These are phyloP conservation scores for Aurelia aurita DNA, from an alignment of 30 jellyfish, hydroid and myxozoan genomes.

Conservation along the genomic window DNA sequence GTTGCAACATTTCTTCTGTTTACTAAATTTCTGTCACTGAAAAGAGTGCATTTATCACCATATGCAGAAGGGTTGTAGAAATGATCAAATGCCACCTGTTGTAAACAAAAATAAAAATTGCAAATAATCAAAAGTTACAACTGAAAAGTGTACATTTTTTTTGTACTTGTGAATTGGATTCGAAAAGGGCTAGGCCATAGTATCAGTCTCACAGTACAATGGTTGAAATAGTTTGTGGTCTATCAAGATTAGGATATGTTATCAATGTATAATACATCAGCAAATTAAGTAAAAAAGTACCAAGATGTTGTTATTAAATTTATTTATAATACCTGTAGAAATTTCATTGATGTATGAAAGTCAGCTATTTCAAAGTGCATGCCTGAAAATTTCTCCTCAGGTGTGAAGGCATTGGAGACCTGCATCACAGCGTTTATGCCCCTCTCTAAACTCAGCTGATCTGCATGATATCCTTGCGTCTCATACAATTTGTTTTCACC, in stretches of 20 bases:
- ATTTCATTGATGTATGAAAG: constrained; percentile 46
- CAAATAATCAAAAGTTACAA: too few relatives aligned
- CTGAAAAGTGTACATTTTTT: too few relatives aligned
- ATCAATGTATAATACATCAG: too few relatives aligned
- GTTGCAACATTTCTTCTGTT: constrained; percentile 46
- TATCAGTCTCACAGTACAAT: too few relatives aligned
- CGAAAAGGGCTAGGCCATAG: too few relatives aligned
- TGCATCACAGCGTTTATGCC: constrained; percentile 25
- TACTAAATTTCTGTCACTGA: constrained; percentile 27
- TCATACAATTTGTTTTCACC: constrained; percentile 29
- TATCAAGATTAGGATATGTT: too few relatives aligned
- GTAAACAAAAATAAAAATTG: too few relatives aligned
- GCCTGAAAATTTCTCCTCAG: constrained; percentile 46
- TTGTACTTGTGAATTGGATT: too few relatives aligned
- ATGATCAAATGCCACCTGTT: constrained; percentile 42
- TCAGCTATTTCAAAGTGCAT: constrained; percentile 53
- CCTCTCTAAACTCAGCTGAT: constrained; percentile 57
- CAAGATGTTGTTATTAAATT: too few relatives aligned
- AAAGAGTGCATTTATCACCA: constrained; percentile 50
- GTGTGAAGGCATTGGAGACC: constrained; percentile 45
- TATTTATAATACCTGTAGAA: constrained; percentile 29
- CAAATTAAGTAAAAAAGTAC: too few relatives aligned
- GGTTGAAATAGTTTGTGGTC: too few relatives aligned
- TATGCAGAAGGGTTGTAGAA: constrained; percentile 26
- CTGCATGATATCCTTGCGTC: constrained; percentile 43